phyloP scores from a whole-genome alignment of 2,797 vertebrate genomes.

The Holocentrus rufus region DNA sequence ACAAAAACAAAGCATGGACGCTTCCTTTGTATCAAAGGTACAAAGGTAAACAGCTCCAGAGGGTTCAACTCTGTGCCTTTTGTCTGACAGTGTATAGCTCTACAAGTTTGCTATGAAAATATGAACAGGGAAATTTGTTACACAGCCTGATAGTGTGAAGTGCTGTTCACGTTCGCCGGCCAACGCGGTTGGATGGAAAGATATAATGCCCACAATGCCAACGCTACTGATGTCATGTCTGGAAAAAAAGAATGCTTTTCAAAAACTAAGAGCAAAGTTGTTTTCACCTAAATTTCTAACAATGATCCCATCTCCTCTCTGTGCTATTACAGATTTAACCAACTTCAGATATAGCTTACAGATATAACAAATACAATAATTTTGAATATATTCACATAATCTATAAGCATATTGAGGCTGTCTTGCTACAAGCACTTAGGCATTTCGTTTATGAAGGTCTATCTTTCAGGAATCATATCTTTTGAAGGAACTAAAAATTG shows the following conservation, averaged over 20 bases:
- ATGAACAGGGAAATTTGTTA: not conserved
- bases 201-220: slow-evolving; percentile 11
- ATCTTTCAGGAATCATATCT: too few species aligned
- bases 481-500: too few species aligned
- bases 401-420: too few species aligned
- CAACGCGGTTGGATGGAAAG: not conserved
- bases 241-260: slow-evolving; percentile 18
- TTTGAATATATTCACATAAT: too few species aligned
- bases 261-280: not conserved
- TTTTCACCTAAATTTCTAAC: not conserved
- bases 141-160: not conserved
- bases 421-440: too few species aligned
- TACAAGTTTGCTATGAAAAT: not conserved
- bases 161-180: not conserved
- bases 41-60: not conserved
- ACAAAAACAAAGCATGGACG: too few species aligned
- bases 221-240: not conserved
- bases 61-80: not conserved
- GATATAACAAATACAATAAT: too few species aligned
- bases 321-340: too few species aligned
- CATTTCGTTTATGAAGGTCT: too few species aligned
- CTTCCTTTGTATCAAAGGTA: not conserved
- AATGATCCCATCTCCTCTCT: too few species aligned
- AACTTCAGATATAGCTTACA: too few species aligned
- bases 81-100: not conserved